These are phyloP conservation scores for Drosophila mayri DNA, from an alignment of 1,140 invertebrate genomes.

Conservation along the genomic window DNA sequence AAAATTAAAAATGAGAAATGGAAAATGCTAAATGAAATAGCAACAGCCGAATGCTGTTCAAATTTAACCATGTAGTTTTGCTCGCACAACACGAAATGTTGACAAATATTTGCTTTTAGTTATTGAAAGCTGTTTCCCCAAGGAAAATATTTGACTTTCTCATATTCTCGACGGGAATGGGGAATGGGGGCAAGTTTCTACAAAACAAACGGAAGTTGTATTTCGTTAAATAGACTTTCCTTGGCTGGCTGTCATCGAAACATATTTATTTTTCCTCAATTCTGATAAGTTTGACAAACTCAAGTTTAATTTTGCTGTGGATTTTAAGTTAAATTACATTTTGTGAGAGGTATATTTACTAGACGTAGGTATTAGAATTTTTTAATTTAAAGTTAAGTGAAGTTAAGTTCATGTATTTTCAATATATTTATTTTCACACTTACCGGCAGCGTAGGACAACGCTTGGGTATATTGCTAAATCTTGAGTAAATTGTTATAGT, in stretches of 20 bases:
- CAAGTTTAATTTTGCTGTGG: not conserved
- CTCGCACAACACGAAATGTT: conserved; percentile 33
- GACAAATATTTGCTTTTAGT: conserved; percentile 56
- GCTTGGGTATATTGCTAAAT: conserved; percentile 36
- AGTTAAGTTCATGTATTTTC: not conserved
- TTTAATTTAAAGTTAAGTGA: no score
- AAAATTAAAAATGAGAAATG: conserved; percentile 34
- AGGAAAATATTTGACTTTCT: conserved; percentile 32
- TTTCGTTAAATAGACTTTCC: conserved; percentile 28
- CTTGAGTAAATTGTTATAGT: conserved; percentile 37
- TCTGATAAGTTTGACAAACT: conserved; percentile 9
- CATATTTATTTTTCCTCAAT: conserved; percentile 17
- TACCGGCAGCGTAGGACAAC: conserved; percentile 34
- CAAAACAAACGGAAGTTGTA: conserved; percentile 32
- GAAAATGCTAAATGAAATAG: conserved; percentile 34
- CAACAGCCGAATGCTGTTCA: conserved; percentile 28
- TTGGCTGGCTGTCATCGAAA: conserved; percentile 27
- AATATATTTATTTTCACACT: conserved; percentile 7
- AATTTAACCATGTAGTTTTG: conserved; percentile 30
- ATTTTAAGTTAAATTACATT: not conserved
- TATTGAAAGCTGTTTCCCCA: conserved; percentile 44
- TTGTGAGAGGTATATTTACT: no score
- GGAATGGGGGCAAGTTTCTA: not conserved
- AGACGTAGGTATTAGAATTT: not conserved
- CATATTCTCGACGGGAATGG: not conserved